Base-by-base conservation (phyloP, 2,797 vertebrate species). In the Microctenopoma stevenorrisi region DNA sequence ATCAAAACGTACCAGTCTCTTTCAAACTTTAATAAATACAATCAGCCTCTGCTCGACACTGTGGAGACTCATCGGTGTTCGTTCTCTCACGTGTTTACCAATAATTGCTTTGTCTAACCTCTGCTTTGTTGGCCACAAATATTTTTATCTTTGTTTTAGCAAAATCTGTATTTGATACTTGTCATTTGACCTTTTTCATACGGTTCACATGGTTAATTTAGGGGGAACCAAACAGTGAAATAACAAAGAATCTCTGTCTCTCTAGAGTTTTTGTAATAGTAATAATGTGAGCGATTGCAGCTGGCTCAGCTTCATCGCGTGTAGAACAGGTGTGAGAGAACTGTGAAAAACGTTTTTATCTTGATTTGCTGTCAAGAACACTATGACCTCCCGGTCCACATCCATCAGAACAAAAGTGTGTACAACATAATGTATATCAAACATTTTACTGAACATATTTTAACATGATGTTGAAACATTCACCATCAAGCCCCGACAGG, bases 1-100 rank as follows among this genome's bases (percentile, higher is more conserved):
- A 71, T 81, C 62, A 84, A 77, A 76, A 69, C 65, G 57, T 59
- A 56, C 68, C 57, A 60, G 53, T 42, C 1, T 3, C 57, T 63
- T 72, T 69, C 56, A 71, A 68, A 70, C 51, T 22, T 40, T 38
- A 44, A 50, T 52, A 64, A 52, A 81, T 60, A 81, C 73, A 64
- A 64, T 30, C 18, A 37, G 57, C 25, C 12, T 53, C 55, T 15
- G 50, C 60, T 22, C 44, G 50, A 59, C 30, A 70, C 18, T 64
- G 57, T 33, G 55, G 65, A 35, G 18, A 63, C 18, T 48, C 28
- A 12, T 37, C 22, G 9, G 3, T 28, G 18, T 54, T 43, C 53
- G 18, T 70, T 46, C 26, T 48, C 25, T 75, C 4, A 22, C 35
- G 5, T 43, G 4, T 43, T 14, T 43, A 14, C 9, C 11, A 25